Evolutionary conservation across 2,113 vertebrate genomes (phyloP).

Genomic region (Lates calcarifer): DNA sequence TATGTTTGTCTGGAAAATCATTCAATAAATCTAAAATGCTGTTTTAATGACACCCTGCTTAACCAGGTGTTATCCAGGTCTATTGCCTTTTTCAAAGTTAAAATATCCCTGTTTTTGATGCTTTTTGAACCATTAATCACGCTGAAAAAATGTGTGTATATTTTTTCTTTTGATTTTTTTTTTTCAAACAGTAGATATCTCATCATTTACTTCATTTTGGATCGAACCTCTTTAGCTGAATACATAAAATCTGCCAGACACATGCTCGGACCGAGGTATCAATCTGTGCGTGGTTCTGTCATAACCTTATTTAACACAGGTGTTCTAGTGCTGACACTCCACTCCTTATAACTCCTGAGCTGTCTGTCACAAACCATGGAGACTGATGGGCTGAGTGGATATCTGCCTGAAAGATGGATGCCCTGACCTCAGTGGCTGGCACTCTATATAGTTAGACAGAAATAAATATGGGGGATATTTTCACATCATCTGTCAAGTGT

Average conservation of each 20-base stretch:
- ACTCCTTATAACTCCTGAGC: neutral
- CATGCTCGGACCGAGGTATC: slow-evolving; percentile 33
- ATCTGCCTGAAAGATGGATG: slow-evolving; percentile 46
- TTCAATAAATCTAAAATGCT: slow-evolving; percentile 1
- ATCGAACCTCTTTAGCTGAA: slow-evolving; percentile 23
- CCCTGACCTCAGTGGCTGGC: slow-evolving; percentile 41
- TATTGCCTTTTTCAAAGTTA: neutral
- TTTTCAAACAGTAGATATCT: slow-evolving; percentile 12
- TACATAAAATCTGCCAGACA: slow-evolving; percentile 39
- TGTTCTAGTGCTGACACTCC: slow-evolving; percentile 21
- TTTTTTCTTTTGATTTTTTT: slow-evolving; percentile 10
- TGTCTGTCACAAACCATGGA: slow-evolving; percentile 28
- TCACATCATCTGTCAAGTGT: slow-evolving; percentile 59
- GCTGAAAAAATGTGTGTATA: slow-evolving; percentile 31
- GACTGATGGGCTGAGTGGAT: slow-evolving; percentile 42
- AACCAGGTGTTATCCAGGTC: slow-evolving; percentile 4
- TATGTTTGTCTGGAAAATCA: neutral
- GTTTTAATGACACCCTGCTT: neutral
- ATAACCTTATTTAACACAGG: slow-evolving; percentile 54
- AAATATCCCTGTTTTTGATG: slow-evolving; percentile 42
- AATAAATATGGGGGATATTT: slow-evolving; percentile 46
- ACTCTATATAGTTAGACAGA: slow-evolving; percentile 39
- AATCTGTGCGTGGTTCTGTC: slow-evolving; percentile 13
- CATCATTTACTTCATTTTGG: slow-evolving; percentile 38
- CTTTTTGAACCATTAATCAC: slow-evolving; percentile 29